Conservation (phyloP, 2,797 vertebrate genomes). For the Phrynocephalus guinanensis region DNA sequence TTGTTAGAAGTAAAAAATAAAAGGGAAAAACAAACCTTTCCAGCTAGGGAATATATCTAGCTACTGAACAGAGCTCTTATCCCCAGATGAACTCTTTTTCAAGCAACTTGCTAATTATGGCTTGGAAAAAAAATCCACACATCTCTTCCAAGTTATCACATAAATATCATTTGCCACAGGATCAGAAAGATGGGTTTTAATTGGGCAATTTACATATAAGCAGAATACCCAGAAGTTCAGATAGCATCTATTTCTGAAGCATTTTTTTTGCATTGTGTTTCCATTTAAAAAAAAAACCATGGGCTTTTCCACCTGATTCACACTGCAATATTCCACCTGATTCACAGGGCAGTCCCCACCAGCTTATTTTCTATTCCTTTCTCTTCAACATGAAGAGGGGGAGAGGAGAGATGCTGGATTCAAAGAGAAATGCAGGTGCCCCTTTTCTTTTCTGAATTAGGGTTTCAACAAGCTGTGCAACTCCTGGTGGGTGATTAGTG, state of each 20-base stretch:
- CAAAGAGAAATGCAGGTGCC: constrained; percentile 41
- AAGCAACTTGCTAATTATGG: constrained; percentile 77
- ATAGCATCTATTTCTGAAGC: constrained; percentile 67
- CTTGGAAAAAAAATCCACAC: constrained; percentile 64
- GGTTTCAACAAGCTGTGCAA: constrained; percentile 59
- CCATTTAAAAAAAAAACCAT: not conserved
- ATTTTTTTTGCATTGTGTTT: constrained; percentile 64
- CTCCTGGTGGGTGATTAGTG: constrained; percentile 64
- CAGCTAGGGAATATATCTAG: constrained; percentile 42
- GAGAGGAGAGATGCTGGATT: constrained; percentile 27
- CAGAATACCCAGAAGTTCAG: constrained; percentile 70
- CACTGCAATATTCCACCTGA: constrained; percentile 63
- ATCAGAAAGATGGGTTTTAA: constrained; percentile 72
- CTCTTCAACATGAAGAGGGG: constrained; percentile 54
- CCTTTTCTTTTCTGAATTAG: constrained; percentile 36
- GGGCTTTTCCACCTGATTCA: constrained; percentile 61
- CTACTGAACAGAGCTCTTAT: constrained; percentile 67
- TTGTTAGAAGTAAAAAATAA: constrained; percentile 47
- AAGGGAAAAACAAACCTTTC: too few species aligned
- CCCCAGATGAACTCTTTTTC: constrained; percentile 79
- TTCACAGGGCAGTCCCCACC: constrained; percentile 61
- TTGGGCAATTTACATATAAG: constrained; percentile 76
- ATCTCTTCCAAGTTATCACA: constrained; percentile 64
- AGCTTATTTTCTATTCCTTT: constrained; percentile 67
- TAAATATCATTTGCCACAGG: constrained; percentile 63